Evolutionary conservation across 2,888 invertebrate species (phyloP), one percentile per base, ranked within the genome.

Genomic region (Tridacna gigas): DNA sequence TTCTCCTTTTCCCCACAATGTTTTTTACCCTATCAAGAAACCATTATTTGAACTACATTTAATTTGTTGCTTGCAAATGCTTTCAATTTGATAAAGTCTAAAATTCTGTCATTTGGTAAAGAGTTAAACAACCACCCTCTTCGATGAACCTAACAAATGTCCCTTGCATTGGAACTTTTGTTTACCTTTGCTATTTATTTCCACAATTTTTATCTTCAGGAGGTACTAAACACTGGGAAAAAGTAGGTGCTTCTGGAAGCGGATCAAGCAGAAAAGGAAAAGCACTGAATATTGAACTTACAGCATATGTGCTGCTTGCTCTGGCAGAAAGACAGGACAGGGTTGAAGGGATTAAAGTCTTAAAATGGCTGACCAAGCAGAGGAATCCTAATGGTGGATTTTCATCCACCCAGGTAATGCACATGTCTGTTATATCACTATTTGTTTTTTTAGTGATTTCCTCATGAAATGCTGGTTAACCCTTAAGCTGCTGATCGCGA

Each of bases 341-440:
- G 0, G 66, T 84, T 7, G 88, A 89, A 45, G 92, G 90, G 9
- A 75, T 93, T n/a, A 90, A 90, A 15, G 90, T 94, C 51, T 84
- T 93, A 20, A 92, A 91, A 76, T 95, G 94, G 94, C 80, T 95
- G 67, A 89, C 93, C 20, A 78, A 88, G 13, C 93, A 94, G 82
- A 90, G 93, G 74, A 93, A 94, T 77, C 90, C 92, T 7, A 79
- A 90, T 73, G 95, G 95, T 13, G 93, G 94, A 0, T 95, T 94
- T 86, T 83, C 89, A 12, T 94, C 94, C 20, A 94, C 95, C n/a
- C 95, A 95, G 92, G 94, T 94, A 83, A n/a, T 66, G 37, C 37
- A 2, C 37, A 37, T 37, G 37, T 37, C 37, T 37, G 37, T 37
- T 37, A 7, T 37, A 37, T 37, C 7, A 37, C 3, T 37, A 37